These are phyloP conservation scores for Lepidochitona cinerea DNA, from an alignment of 2,888 invertebrate species.

Conservation along the genomic window DNA sequence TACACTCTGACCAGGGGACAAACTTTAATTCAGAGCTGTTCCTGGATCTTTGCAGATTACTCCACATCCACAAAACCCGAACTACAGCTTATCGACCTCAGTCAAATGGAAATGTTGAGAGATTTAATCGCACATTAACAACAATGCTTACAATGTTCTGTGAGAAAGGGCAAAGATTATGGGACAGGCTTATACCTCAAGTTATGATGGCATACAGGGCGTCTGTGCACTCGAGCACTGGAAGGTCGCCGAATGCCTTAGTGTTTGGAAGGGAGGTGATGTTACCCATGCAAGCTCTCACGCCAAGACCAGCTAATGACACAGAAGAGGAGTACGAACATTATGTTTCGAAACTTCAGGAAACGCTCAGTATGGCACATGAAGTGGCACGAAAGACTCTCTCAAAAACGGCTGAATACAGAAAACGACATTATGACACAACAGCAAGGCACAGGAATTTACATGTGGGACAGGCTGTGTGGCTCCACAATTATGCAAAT, in stretches of 20 bases:
- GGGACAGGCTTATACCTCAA: conserved; percentile 26
- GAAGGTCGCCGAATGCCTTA: neutral
- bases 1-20: conserved; percentile 20
- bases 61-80: conserved; percentile 24
- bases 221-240: conserved; percentile 16
- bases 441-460: neutral
- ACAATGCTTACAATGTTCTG: conserved; percentile 19
- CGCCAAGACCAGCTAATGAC: neutral
- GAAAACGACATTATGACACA: neutral
- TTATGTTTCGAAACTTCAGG: neutral
- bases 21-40: conserved; percentile 19
- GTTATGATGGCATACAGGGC: conserved; percentile 34
- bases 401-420: neutral
- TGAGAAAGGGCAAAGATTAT: conserved; percentile 15
- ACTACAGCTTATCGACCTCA: conserved; percentile 22
- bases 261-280: neutral
- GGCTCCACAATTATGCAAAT: neutral
- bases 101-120: conserved; percentile 25
- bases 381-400: neutral
- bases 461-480: neutral
- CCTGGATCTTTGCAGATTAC: conserved; percentile 20
- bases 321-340: neutral
- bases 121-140: conserved; percentile 28
- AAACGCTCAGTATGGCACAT: neutral
- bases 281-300: neutral